Evolutionary conservation across 2,888 invertebrate species (phyloP).

Genomic region (Invenusta paracnida): DNA sequence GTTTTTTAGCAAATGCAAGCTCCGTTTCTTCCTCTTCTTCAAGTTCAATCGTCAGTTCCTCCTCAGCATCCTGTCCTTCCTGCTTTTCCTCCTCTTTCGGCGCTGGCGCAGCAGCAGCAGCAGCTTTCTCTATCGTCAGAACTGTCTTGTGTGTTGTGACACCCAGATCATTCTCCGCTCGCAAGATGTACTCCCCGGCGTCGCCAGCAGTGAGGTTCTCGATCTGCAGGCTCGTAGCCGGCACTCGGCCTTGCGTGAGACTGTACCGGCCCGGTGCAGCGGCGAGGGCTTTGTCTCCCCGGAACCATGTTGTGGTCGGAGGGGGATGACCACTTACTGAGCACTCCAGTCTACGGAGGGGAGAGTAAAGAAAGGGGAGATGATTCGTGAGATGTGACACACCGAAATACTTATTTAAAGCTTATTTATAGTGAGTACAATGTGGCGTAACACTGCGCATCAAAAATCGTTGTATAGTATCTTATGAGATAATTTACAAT

Average conservation of each 20-base stretch:
- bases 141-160: constrained; percentile 56
- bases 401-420: too few species aligned
- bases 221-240: constrained; percentile 70
- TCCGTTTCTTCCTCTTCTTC: neutral
- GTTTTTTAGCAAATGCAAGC: neutral
- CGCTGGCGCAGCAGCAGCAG: neutral
- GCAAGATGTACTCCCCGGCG: constrained; percentile 57
- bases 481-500: too few species aligned
- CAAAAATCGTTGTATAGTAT: too few species aligned
- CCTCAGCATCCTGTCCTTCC: neutral
- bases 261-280: constrained; percentile 64
- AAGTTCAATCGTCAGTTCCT: neutral
- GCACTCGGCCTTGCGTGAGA: constrained; percentile 72
- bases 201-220: constrained; percentile 59
- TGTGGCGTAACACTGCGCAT: too few species aligned
- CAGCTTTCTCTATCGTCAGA: neutral
- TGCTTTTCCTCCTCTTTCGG: neutral
- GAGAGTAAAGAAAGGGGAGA: too few species aligned
- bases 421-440: too few species aligned
- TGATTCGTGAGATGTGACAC: too few species aligned
- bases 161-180: constrained; percentile 58
- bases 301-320: constrained; percentile 60
- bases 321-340: constrained; percentile 54
- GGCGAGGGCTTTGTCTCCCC: constrained; percentile 67
- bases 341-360: constrained; percentile 52